Base-by-base conservation (phyloP, 2,797 vertebrate species). In the Hyperoplus immaculatus region DNA sequence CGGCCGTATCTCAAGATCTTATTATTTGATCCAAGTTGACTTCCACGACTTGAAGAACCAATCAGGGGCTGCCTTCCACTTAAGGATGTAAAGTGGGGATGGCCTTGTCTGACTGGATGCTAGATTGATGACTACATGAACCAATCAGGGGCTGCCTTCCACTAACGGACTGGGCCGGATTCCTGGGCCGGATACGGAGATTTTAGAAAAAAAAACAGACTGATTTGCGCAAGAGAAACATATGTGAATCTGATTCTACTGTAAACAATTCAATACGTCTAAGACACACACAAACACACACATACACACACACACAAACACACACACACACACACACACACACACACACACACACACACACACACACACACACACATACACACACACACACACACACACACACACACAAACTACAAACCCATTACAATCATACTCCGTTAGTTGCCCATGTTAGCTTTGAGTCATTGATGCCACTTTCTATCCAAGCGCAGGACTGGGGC, bases 361-460 rank as follows among this genome's bases (percentile, higher is more conserved):
- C 14, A 13, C 29, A 56, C 53, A 46, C 46, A 10, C 41, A 45
- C 47, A 67, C 16, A 71, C 15, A 15, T 29, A 14, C 6, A 8
- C 42, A 5, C 18, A n/a, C 51, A 66, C 0, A 16, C 16, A 12
- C 38, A 59, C 55, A 41, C 41, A 59, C 51, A 54, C 46, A 50
- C 18, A 53, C 65, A 57, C 18, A 53, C 36, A 75, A 18, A 8
- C 54, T 69, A 29, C 29, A 29, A 29, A 29, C 56, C 58, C 56
- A 54, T 72, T 55, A 57, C 41, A 63, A 8, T 16, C n/a, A 57
- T n/a, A 8, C 16, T 59, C 42, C 41, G 50, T 69, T 43, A 65
- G 69, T 39, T 29, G 15, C 41, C 64, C 62, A 69, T 58, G 69
- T 69, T 21, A 72, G 72, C 55, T 42, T 71, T 75, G 72, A 80